A percentile compares a stretch with the other conserved stretches of the same genome.
Conservation (phyloP, 2,888 invertebrate genomes). For the Tenthredo distinguenda region DNA sequence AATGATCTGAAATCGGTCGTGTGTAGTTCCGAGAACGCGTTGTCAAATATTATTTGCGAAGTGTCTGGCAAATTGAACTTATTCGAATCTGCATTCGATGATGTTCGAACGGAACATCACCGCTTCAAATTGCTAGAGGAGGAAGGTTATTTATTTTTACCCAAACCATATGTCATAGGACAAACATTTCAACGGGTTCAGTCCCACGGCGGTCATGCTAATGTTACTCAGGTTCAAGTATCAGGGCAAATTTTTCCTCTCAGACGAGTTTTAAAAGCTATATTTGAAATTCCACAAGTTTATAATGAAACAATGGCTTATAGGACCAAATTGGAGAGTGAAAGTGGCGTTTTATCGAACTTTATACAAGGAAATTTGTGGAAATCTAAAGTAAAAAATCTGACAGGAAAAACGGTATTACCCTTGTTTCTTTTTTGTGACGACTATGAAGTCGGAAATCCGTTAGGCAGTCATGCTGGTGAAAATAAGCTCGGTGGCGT, state of each 20-base stretch:
- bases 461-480: slow-evolving; percentile 59
- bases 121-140: too few relatives aligned
- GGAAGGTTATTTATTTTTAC: background rate
- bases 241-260: slow-evolving; percentile 51
- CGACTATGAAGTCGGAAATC: slow-evolving; percentile 61
- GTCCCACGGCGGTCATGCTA: background rate
- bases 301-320: slow-evolving; percentile 49
- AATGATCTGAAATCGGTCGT: background rate
- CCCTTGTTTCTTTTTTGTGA: slow-evolving; percentile 59
- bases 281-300: slow-evolving; percentile 53
- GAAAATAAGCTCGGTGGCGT: slow-evolving; percentile 61
- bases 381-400: slow-evolving; percentile 45
- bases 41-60: slow-evolving; percentile 12
- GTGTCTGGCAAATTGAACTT: background rate
- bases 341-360: slow-evolving; percentile 46
- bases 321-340: slow-evolving; percentile 37
- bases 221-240: background rate
- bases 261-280: slow-evolving; percentile 49
- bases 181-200: background rate
- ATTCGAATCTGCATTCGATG: background rate
- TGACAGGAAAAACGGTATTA: slow-evolving; percentile 43
- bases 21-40: background rate
- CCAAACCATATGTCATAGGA: background rate
- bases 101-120: too few relatives aligned
- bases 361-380: slow-evolving; percentile 55